Evolutionary conservation across 2,113 vertebrate genomes (phyloP).

Genomic region (Caranx ignobilis): DNA sequence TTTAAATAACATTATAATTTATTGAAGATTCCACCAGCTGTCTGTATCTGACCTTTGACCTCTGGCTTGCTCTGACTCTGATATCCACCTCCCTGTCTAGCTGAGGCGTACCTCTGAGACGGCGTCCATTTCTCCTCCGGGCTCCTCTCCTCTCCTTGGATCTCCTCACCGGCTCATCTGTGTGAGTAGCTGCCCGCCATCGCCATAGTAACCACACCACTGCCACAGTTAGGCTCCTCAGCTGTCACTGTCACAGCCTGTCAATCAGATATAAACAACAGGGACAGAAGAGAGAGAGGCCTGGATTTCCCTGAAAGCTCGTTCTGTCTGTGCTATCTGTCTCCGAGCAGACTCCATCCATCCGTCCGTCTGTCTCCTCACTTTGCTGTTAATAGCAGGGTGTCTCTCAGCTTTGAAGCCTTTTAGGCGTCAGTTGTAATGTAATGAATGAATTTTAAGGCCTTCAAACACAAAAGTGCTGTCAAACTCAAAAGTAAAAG

Average conservation of each 20-base stretch:
- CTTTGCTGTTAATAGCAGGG: not conserved
- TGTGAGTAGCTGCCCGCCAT: constrained; percentile 58
- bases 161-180: constrained; percentile 93
- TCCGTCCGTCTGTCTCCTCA: not conserved
- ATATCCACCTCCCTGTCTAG: constrained; percentile 78
- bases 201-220: constrained; percentile 15
- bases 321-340: constrained; percentile 19
- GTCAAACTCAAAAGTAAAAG: not conserved
- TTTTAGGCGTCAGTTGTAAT: not conserved
- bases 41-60: constrained; percentile 7
- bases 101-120: constrained; percentile 93
- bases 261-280: constrained; percentile 40
- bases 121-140: constrained; percentile 92
- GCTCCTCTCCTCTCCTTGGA: constrained; percentile 90
- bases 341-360: not conserved
- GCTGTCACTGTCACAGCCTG: constrained; percentile 32
- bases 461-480: not conserved
- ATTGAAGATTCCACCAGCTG: not conserved
- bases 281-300: constrained; percentile 14
- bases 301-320: constrained; percentile 16
- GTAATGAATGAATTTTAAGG: not conserved
- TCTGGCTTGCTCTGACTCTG: constrained; percentile 19
- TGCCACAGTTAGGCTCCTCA: not conserved
- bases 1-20: not conserved
- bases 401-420: not conserved